These are phyloP conservation scores for Drosophila rellima DNA, from an alignment of 2,888 invertebrate species.

Conservation along the genomic window DNA sequence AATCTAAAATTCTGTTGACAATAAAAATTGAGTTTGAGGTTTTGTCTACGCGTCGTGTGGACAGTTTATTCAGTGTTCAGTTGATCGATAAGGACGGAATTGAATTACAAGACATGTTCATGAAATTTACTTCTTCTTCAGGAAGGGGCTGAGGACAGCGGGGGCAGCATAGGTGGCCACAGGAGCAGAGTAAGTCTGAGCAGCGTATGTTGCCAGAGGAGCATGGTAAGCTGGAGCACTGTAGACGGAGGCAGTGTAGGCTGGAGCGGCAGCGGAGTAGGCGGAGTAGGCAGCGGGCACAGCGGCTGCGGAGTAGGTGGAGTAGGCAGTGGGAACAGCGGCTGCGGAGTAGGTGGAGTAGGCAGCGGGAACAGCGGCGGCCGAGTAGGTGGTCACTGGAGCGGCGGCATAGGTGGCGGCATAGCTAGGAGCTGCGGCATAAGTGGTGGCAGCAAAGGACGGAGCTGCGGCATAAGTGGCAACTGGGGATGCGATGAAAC, in stretches of 20 bases:
- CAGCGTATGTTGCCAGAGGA: conserved; percentile 56
- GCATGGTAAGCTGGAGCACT: conserved; percentile 63
- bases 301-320: conserved; percentile 54
- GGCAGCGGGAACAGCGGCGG: conserved; percentile 52
- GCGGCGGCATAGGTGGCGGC: conserved; percentile 60
- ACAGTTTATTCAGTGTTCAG: conserved; percentile 52
- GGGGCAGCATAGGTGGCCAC: conserved; percentile 68
- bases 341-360: conserved; percentile 64
- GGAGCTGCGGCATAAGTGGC: conserved; percentile 57
- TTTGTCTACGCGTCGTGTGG: conserved; percentile 7
- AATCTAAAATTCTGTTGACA: background rate
- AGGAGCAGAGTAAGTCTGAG: conserved; percentile 57
- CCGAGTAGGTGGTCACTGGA: conserved; percentile 53
- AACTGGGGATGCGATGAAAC: conserved; percentile 64
- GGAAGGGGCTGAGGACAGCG: conserved; percentile 65
- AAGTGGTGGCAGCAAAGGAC: conserved; percentile 48
- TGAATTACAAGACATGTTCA: background rate
- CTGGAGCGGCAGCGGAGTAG: conserved; percentile 56
- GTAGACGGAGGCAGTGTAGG: conserved; percentile 53
- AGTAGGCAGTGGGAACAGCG: conserved; percentile 46
- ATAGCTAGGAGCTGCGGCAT: conserved; percentile 56
- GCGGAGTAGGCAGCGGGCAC: conserved; percentile 58
- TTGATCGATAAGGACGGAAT: background rate
- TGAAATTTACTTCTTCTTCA: conserved; percentile 73
- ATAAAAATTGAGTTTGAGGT: background rate